A percentile compares a stretch with the other conserved stretches of the same genome.
These are phyloP conservation scores for Panagrolaimus sp. DNA, from an alignment of 1,140 invertebrate species.

Conservation along the genomic window DNA sequence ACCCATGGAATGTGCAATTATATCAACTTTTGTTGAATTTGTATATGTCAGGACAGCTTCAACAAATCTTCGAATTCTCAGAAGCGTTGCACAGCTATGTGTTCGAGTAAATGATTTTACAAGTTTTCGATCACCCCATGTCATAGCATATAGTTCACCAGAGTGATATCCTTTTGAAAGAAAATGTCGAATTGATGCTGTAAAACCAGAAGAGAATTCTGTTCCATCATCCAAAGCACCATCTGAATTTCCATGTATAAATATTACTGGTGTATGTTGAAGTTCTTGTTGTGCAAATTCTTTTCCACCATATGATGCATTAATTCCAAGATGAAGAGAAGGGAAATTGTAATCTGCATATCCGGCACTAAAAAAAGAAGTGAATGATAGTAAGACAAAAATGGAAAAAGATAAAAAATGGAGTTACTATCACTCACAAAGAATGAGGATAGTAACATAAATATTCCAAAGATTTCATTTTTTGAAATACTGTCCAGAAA, in stretches of 20 bases:
- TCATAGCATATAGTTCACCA: constrained; percentile 44
- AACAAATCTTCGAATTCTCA: constrained; percentile 37
- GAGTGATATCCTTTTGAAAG: constrained; percentile 35
- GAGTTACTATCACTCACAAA: too few species aligned
- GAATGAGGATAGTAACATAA: neutral
- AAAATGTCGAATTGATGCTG: constrained; percentile 33
- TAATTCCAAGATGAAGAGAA: neutral
- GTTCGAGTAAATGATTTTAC: constrained; percentile 26
- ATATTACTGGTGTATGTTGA: constrained; percentile 30
- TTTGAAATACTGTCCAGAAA: neutral
- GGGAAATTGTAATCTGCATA: constrained; percentile 11
- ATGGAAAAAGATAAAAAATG: too few species aligned
- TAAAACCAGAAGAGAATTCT: constrained; percentile 30
- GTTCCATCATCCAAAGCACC: constrained; percentile 28
- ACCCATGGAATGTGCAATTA: constrained; percentile 49
- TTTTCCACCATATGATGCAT: neutral
- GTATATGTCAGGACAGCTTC: constrained; percentile 46
- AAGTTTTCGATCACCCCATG: constrained; percentile 41
- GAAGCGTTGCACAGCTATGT: constrained; percentile 28
- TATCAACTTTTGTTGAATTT: constrained; percentile 29
- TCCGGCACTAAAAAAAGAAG: constrained; percentile 2
- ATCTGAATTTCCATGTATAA: constrained; percentile 43
- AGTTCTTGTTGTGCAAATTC: constrained; percentile 8
- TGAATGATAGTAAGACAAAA: too few species aligned
- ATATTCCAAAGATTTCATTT: neutral